Evolutionary conservation across 2,888 invertebrate genomes (phyloP).

Genomic region (Phlogophora meticulosa): DNA sequence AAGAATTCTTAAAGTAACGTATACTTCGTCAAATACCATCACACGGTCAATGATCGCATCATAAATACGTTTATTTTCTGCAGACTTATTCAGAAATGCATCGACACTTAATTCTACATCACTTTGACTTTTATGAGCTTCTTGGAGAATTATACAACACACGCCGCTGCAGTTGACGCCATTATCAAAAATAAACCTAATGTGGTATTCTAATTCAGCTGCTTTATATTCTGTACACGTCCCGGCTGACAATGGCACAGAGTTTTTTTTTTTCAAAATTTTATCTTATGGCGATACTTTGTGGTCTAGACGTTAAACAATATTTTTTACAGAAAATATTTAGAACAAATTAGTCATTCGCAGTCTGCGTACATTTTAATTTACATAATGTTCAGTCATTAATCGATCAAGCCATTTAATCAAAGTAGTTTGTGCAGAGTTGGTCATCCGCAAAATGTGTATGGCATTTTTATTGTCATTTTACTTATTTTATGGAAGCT

Average conservation of each 20-base stretch:
- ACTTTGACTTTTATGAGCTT: slow-evolving; percentile 40
- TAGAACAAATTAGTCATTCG: slow-evolving; percentile 49
- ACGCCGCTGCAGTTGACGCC: slow-evolving; percentile 46
- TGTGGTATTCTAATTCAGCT: slow-evolving; percentile 54
- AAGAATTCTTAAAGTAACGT: no score
- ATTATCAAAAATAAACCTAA: slow-evolving; percentile 62
- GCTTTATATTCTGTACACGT: slow-evolving; percentile 59
- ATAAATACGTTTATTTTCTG: slow-evolving; percentile 9
- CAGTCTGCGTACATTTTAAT: slow-evolving; percentile 38
- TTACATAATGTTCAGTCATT: slow-evolving; percentile 55
- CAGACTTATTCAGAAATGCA: slow-evolving; percentile 24
- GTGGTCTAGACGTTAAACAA: slow-evolving; percentile 52
- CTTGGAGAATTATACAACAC: slow-evolving; percentile 30
- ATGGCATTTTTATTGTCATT: slow-evolving; percentile 53
- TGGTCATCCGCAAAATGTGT: slow-evolving; percentile 45
- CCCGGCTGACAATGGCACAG: slow-evolving; percentile 49
- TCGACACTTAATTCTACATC: slow-evolving; percentile 13
- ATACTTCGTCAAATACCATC: slow-evolving; percentile 9
- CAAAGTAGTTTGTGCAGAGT: slow-evolving; percentile 49
- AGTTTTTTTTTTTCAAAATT: slow-evolving; percentile 48
- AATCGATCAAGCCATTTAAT: slow-evolving; percentile 48
- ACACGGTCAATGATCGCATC: slow-evolving; percentile 21
- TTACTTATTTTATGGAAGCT: slow-evolving; percentile 40
- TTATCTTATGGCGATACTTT: slow-evolving; percentile 48
- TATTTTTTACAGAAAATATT: slow-evolving; percentile 32